Evolutionary conservation across 1,140 invertebrate genomes (phyloP), one percentile per base, ranked within the genome.

Genomic region (Monochamus saltuarius): DNA sequence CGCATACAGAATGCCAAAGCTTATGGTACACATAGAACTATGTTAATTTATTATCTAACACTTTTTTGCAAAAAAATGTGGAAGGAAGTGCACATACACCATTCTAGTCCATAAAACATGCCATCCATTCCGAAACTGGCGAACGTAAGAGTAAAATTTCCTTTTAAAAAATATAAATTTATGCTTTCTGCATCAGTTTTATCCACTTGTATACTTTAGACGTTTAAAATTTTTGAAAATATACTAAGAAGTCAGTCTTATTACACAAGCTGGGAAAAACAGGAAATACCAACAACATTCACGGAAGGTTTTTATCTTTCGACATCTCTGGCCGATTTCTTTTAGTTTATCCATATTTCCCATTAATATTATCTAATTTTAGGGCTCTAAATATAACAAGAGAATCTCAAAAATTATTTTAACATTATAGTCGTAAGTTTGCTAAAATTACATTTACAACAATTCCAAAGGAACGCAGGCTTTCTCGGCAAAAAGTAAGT

Each of bases 201-300:
- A 42, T 42, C n/a, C n/a, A 13, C 39, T 42, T 42, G 39, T 42
- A 42, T 42, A 42, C 39, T 42, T n/a, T 29, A 29, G 22, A 29
- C 22, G 22, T 29, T 29, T 29, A 29, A 29, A 29, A 29, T 29
- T 36, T 34, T 52, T 40, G 29, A 40, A 55, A 55, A 55, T 55
- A 55, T 43, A 55, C 13, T n/a, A 58, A 22, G 35, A 39, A 38
- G 54, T 66, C 64, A 66, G 64, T 66, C 64, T 66, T 66, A 49
- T 61, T 62, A 60, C 59, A 64, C 29, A 59, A 64, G 47, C 34
- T 52, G 19, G n/a, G 22, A 16, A 47, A 51, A 43, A 55, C 13
- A 9, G 34, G 36, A 49, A 29, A 2, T 22, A 3, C 50, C 17
- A 29, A 14, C 13, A 11, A n/a, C 17, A 11, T 52, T 35, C n/a